phyloP scores from a whole-genome alignment of 2,888 invertebrate species.

The Epinotia nisella region DNA sequence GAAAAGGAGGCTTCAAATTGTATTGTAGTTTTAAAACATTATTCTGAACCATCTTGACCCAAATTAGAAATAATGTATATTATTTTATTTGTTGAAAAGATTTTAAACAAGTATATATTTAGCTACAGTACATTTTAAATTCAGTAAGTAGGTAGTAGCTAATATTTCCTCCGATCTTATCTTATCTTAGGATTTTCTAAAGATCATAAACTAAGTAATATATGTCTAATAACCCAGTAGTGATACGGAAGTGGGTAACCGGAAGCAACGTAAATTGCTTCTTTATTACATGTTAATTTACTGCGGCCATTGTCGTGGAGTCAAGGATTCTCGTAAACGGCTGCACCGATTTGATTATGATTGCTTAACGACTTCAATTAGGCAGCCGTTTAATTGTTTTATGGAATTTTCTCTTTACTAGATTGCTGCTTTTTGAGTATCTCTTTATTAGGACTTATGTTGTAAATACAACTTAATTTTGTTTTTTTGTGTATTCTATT shows the following conservation, averaged over 20 bases:
- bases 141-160: too few species aligned
- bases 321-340: conserved; percentile 4
- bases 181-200: neutral
- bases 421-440: neutral
- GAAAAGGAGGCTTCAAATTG: too few species aligned
- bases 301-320: conserved; percentile 22
- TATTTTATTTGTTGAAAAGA: too few species aligned
- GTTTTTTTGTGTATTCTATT: too few species aligned
- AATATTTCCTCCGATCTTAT: neutral
- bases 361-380: conserved; percentile 15
- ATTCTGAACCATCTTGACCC: too few species aligned
- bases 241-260: conserved; percentile 8
- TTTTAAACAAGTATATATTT: too few species aligned
- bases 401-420: neutral
- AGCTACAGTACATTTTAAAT: too few species aligned
- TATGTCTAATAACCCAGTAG: neutral
- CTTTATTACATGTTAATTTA: conserved; percentile 31
- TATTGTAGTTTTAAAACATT: too few species aligned
- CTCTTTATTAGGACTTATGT: neutral
- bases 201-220: neutral
- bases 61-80: too few species aligned
- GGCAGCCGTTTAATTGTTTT: neutral
- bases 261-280: conserved; percentile 27
- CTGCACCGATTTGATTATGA: conserved; percentile 17
- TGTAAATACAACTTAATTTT: too few species aligned